Base-by-base conservation (phyloP, 2,113 vertebrate species). In the Vidua macroura region DNA sequence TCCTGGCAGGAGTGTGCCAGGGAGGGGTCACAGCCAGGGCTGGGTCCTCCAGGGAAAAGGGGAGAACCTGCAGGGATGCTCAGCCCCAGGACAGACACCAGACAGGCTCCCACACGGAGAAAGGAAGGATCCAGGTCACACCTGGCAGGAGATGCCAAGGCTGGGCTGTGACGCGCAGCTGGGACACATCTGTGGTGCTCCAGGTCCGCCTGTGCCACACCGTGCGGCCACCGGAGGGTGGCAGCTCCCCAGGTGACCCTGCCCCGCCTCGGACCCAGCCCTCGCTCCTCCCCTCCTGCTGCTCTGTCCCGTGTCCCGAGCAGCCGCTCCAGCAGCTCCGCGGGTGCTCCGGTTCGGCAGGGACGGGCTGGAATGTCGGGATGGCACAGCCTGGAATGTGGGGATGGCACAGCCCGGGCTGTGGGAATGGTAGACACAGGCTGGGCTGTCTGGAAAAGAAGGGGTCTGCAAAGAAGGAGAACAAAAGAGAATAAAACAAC, bases 141-240 rank as follows among this genome's bases (percentile, higher is more conserved):
- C 14, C 53, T 4, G 55, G 55, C 73, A 52, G 51, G 28, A 8
- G 51, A 67, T 21, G 22, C 13, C 2, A 7, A 31, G 58, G 27
- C 2, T 16, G 43, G 15, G 35, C 39, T 49, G n/a, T 0, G 33
- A 27, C 3, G 41, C 2, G 3, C 55, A 70, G 66, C 41, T 46
- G 41, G 3, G 35, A 49, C 60, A 43, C 55, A 28, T 3, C 76
- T 3, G 1, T 21, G 33, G 7, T 35, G 68, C 43, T 74, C 27
- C 10, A 0, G 33, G 8, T 41, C 10, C 0, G 0, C 15, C 64
- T 35, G 44, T 27, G 41, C 16, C 7, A 6, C 63, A 7, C 0
- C 2, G 28, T 13, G 41, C 16, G 5, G 46, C 69, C 30, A 11
- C 6, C 9, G 9, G 35, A 1, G 31, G 1, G 24, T 20, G 81